Base-by-base conservation (phyloP, 1,140 invertebrate species). In the Heterodera carotae region DNA sequence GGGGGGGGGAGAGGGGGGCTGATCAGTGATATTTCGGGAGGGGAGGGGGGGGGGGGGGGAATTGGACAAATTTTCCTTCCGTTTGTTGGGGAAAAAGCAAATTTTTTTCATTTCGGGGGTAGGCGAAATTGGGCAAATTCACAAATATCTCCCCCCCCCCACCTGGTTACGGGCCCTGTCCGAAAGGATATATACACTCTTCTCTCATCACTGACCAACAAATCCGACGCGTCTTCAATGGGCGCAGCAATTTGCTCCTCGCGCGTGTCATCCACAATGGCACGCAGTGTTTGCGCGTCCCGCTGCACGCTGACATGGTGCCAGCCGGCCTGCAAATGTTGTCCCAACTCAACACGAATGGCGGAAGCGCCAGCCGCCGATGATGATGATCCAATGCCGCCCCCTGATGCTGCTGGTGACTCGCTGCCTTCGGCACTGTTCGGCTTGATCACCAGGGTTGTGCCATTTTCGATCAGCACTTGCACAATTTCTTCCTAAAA, bases 231-330 rank as follows among this genome's bases (percentile, higher is more conserved):
- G 62, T 66, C 62, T 25, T 74, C 72, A 74, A 74, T 74, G 2
- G 27, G 56, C n/a, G 72, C 53, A 7, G 59, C 27, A 18, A 12
- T 18, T 34, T 64, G 22, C 89, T 0, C 90, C 88, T 0, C 94
- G 93, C 3, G 94, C 88, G 7, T 94, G 69, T 81, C 94, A 53
- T 94, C 96, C 78, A 97, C 92, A 88, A 93, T 96, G 3, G 97
- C 87, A 7, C 87, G 84, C n/a, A 87, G 85, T 8, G 88, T 86
- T 5, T 86, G 88, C 5, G 27, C 33, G 60, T 66, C 77, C 6
- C 80, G 67, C 4, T 60, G 18, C 67, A 81, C 43, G 48, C n/a
- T 31, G 18, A 82, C 33, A 64, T 74, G 91, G 56, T 91, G 86
- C 1, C 93, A 84, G 0, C 90, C 89, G 7, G 91, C 91, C 2